phyloP scores from a whole-genome alignment of 2,888 invertebrate species.

The Pheosia gnoma region DNA sequence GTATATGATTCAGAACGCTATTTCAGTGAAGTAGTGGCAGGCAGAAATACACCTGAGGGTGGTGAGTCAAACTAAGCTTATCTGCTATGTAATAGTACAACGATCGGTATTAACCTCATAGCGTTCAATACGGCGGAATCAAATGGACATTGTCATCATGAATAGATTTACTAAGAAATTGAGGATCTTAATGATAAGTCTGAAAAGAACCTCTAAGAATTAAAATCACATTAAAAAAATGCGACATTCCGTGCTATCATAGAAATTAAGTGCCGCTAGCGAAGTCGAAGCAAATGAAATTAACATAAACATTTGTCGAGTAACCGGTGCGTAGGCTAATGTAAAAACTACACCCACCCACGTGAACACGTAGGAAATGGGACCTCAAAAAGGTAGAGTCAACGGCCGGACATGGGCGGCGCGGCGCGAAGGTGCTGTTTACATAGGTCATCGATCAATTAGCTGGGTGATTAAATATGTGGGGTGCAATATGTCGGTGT shows the following conservation, averaged over 20 bases:
- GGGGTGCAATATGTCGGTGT: constrained; percentile 4
- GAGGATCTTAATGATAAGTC: too few species aligned
- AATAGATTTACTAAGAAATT: too few species aligned
- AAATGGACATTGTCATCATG: not conserved
- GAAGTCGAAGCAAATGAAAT: constrained; percentile 19
- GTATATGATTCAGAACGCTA: constrained; percentile 48
- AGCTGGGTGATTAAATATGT: constrained; percentile 25
- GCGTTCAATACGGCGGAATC: not conserved
- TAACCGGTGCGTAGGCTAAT: constrained; percentile 40
- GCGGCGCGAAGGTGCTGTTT: constrained; percentile 39
- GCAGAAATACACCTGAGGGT: constrained; percentile 28
- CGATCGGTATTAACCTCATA: not conserved
- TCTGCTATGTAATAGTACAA: not conserved
- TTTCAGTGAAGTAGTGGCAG: constrained; percentile 39
- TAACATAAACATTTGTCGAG: constrained; percentile 33
- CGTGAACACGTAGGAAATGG: constrained; percentile 38
- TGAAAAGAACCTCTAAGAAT: too few species aligned
- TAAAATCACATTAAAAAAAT: not conserved
- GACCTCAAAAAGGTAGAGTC: constrained; percentile 42
- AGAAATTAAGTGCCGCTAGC: constrained; percentile 7
- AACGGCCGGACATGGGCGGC: constrained; percentile 36
- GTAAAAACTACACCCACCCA: constrained; percentile 44
- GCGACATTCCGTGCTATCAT: not conserved
- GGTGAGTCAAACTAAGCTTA: constrained; percentile 22
- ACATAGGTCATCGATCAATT: constrained; percentile 39